Conservation (phyloP, 2,113 vertebrate genomes). For the Naja naja region DNA sequence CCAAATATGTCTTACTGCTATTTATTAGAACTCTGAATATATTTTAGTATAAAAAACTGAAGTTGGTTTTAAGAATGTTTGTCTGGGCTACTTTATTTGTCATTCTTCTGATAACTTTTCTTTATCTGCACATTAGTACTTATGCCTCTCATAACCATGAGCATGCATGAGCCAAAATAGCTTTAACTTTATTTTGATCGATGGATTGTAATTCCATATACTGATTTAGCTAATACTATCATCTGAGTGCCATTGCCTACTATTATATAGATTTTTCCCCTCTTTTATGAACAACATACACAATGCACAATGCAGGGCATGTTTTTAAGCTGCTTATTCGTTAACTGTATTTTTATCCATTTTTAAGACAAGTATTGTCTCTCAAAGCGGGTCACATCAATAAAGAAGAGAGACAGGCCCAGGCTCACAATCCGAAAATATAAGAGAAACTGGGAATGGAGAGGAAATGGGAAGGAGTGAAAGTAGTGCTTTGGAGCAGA, state of each 20-base stretch:
- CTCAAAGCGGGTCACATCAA: not conserved
- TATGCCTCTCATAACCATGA: not conserved
- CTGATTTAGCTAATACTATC: not conserved
- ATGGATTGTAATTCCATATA: too few relatives aligned
- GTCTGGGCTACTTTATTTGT: not conserved
- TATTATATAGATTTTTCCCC: not conserved
- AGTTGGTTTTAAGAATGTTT: not conserved
- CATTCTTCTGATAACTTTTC: not conserved
- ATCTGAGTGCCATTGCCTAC: not conserved
- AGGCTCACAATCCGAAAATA: not conserved
- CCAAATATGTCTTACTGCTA: not conserved
- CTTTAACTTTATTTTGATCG: not conserved
- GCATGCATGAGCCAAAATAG: not conserved
- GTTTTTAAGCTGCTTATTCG: not conserved
- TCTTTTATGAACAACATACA: not conserved
- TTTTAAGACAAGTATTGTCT: not conserved
- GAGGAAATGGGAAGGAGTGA: not conserved
- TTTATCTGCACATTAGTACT: not conserved
- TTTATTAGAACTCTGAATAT: not conserved
- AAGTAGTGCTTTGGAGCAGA: not conserved
- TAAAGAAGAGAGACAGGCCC: not conserved
- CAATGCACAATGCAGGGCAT: not conserved
- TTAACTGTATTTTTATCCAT: not conserved
- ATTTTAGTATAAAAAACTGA: not conserved
- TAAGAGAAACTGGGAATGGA: not conserved